phyloP scores from a whole-genome alignment of 1,140 invertebrate species.

The Protaetia brevitarsis region DNA sequence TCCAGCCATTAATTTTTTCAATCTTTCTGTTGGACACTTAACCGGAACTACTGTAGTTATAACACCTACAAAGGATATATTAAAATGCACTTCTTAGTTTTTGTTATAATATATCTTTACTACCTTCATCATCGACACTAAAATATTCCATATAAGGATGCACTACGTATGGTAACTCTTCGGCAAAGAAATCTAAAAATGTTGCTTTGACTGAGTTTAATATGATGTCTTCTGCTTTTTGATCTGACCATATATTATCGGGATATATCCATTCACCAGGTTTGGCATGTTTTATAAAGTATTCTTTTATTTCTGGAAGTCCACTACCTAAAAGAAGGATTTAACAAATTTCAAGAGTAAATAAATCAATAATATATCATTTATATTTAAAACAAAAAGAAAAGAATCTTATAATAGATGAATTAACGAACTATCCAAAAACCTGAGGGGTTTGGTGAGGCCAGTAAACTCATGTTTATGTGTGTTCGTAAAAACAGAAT shows the following conservation, averaged over 20 bases:
- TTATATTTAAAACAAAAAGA: too few relatives aligned
- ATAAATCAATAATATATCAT: not conserved
- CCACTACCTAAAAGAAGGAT: slow-evolving; percentile 36
- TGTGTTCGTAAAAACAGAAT: too few relatives aligned
- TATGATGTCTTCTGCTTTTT: slow-evolving; percentile 65
- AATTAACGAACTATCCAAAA: too few relatives aligned
- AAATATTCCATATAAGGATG: slow-evolving; percentile 65
- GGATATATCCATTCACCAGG: slow-evolving; percentile 65
- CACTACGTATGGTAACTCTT: slow-evolving; percentile 81
- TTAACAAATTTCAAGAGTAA: not conserved
- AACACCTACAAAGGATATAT: slow-evolving; percentile 32
- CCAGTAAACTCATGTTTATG: too few relatives aligned
- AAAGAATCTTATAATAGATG: too few relatives aligned
- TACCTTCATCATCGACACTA: slow-evolving; percentile 55
- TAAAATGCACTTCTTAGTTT: not conserved
- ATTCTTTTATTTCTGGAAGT: slow-evolving; percentile 58
- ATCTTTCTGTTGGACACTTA: slow-evolving; percentile 58
- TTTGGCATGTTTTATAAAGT: slow-evolving; percentile 64
- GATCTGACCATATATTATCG: slow-evolving; percentile 65
- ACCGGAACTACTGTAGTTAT: slow-evolving; percentile 63
- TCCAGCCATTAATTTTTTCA: slow-evolving; percentile 64
- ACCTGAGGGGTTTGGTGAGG: too few relatives aligned
- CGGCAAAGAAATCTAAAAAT: slow-evolving; percentile 71
- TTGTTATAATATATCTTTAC: slow-evolving; percentile 25
- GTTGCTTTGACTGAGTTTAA: slow-evolving; percentile 71